Conservation (phyloP, 2,113 vertebrate species). For the Xenus cinereus region DNA sequence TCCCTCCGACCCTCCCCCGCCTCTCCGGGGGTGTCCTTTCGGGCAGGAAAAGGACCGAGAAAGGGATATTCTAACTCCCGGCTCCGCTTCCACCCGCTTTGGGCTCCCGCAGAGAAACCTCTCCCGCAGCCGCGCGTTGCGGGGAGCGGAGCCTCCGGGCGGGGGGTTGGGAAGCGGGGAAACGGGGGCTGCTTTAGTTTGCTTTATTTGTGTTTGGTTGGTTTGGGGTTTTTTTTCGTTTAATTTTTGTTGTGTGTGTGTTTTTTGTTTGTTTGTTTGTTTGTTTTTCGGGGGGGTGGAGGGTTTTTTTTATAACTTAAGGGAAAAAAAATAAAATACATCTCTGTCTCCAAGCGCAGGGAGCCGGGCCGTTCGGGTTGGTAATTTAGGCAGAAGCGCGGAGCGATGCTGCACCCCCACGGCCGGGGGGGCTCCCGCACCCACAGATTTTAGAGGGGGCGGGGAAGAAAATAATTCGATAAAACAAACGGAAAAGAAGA, state of each 20-base stretch:
- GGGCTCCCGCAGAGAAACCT: neutral
- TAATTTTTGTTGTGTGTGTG: neutral
- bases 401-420: neutral
- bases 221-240: neutral
- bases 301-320: neutral
- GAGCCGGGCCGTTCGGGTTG: neutral
- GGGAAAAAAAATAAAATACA: too few relatives aligned
- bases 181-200: neutral
- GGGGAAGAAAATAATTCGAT: neutral
- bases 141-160: neutral
- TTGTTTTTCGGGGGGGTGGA: neutral
- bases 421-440: neutral
- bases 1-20: neutral
- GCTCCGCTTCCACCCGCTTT: neutral
- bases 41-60: neutral
- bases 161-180: neutral
- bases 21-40: neutral
- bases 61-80: neutral
- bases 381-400: neutral
- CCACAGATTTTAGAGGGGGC: neutral
- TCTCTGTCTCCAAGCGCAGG: neutral
- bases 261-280: neutral
- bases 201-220: neutral
- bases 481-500: neutral
- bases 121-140: neutral